Base-by-base conservation (phyloP, 1,140 invertebrate species). In the Whitmania pigra region DNA sequence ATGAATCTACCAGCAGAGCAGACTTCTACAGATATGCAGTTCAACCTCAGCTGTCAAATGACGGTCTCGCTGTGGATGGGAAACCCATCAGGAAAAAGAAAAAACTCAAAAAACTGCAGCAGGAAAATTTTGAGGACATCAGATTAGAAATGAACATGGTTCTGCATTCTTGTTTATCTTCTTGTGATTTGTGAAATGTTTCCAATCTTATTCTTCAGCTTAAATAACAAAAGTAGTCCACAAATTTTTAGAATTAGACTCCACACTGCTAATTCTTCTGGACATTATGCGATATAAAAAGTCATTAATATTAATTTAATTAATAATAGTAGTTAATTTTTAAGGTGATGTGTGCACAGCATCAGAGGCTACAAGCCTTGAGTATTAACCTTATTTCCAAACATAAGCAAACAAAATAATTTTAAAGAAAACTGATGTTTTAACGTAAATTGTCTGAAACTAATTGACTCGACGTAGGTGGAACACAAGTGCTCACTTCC, bases 21-120 rank as follows among this genome's bases (percentile, higher is more conserved):
- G 80, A 81, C 71, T 79, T 78, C 73, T 80, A 80, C 76, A 75
- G 79, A 54, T 78, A 77, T 78, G 79, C 79, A 71, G 77, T 79
- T 69, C 79, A 77, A 43, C 77, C 78, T 53, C 75, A 74, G 20
- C 72, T 72, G 20, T 76, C 78, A 29, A 75, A 77, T 18, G 73
- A 60, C 57, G 68, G 29, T 22, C 36, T 53, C 15, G 17, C 55
- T 11, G 40, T n/a, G 22, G 55, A 69, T 29, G 70, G 72, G 49
- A 77, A 75, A 63, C 72, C 73, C 29, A 77, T 74, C 55, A 77
- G 78, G 72, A 87, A 87, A 78, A 87, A 87, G 84, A 88, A 88
- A 80, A 83, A 87, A 80, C 87, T 87, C 82, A 90, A 88, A 25
- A 70, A 49, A 70, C 6, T 70, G 6, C 29, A 49, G 22, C 40